phyloP scores from a whole-genome alignment of 2,888 invertebrate species.

The Trissolcus japonicus region DNA sequence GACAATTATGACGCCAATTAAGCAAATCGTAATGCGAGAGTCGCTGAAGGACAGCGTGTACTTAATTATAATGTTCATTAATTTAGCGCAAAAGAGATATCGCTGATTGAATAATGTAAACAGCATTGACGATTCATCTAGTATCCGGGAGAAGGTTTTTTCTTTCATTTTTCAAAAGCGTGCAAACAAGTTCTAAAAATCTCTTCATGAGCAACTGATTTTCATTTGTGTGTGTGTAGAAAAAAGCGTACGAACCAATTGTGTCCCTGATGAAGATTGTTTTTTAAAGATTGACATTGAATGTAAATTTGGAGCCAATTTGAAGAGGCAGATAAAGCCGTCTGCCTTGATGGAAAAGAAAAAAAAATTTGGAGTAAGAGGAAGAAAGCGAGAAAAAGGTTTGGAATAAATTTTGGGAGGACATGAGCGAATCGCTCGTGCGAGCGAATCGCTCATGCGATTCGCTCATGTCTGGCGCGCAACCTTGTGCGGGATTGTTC shows the following conservation, averaged over 20 bases:
- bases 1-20: slow-evolving; percentile 5
- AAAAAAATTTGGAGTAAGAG: neutral
- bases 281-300: no score
- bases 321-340: slow-evolving; percentile 25
- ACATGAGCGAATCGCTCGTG: slow-evolving; percentile 66
- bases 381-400: neutral
- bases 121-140: slow-evolving; percentile 22
- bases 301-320: no score
- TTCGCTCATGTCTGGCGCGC: slow-evolving; percentile 51
- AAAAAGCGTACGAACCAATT: no score
- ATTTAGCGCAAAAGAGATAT: slow-evolving; percentile 20
- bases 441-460: no score
- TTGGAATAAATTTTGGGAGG: slow-evolving; percentile 41
- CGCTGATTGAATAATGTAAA: slow-evolving; percentile 22
- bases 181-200: neutral
- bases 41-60: slow-evolving; percentile 9
- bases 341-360: slow-evolving; percentile 38
- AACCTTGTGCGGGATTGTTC: slow-evolving; percentile 56
- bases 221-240: no score
- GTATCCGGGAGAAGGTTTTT: slow-evolving; percentile 26
- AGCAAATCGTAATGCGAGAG: neutral
- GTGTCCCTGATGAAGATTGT: no score
- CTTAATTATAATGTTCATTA: slow-evolving; percentile 17
- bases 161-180: neutral
- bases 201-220: neutral